Conservation (phyloP, 2,113 vertebrate genomes). For the Parus major region DNA sequence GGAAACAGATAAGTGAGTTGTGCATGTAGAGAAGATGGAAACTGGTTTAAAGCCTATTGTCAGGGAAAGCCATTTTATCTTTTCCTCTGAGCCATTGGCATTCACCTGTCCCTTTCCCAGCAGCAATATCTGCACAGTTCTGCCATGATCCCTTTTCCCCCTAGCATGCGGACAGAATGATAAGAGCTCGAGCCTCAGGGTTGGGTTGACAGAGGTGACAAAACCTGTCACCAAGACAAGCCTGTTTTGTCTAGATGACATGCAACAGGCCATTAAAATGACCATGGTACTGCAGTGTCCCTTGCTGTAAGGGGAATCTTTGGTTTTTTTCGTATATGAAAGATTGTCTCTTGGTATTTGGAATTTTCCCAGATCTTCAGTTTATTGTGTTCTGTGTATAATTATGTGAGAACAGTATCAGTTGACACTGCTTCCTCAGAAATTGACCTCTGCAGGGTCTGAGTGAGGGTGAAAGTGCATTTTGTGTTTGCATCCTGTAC, state of each 20-base stretch:
- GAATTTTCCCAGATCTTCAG: conserved; percentile 7
- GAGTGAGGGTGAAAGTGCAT: conserved; percentile 7
- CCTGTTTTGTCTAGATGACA: neutral
- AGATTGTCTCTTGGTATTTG: neutral
- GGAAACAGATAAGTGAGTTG: neutral
- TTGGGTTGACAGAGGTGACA: neutral
- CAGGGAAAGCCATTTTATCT: neutral
- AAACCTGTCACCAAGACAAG: neutral
- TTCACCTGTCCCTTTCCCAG: neutral
- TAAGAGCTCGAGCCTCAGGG: neutral
- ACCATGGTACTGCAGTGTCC: neutral
- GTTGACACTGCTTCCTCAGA: conserved; percentile 5
- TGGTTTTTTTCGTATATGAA: neutral
- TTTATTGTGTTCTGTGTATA: neutral
- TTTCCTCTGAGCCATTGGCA: neutral
- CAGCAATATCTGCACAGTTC: neutral
- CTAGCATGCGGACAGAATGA: neutral
- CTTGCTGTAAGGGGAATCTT: neutral
- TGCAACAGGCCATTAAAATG: neutral
- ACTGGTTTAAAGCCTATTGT: neutral
- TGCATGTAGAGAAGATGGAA: neutral
- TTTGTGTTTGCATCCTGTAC: conserved; percentile 23
- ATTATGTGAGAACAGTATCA: neutral
- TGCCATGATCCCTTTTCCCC: neutral
- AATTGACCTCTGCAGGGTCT: neutral